Evolutionary conservation across 2,888 invertebrate genomes (phyloP), one percentile per base, ranked within the genome.

Genomic region (Heliothis peltigera): DNA sequence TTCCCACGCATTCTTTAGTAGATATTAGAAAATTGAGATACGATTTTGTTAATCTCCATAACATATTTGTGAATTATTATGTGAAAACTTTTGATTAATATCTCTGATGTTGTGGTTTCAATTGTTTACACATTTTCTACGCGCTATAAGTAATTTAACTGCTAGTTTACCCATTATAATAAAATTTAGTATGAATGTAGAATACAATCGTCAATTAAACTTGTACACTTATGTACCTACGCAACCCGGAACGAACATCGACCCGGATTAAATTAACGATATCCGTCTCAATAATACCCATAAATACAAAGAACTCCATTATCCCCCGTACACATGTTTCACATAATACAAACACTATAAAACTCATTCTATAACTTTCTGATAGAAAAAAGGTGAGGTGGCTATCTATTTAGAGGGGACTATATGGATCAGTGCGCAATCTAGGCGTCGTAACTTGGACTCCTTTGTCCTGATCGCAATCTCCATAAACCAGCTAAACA

Each of bases 401-500:
- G 70, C 72, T 83, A 82, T 84, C 83, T 85, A 83, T 84, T 85
- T 83, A 84, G 82, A 80, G 82, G 84, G 84, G 84, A 85, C 85
- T 87, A 84, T 87, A 84, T 86, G 89, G 90, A 90, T 91, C 91
- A 89, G 87, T 81, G 87, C 85, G 87, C 91, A 90, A 92, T 91
- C 89, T 89, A 91, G 89, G 85, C 88, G 85, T 85, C 89, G 91
- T 90, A 91, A 91, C 88, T 91, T 81, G 91, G 90, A 90, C 89
- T 92, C 89, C 92, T 92, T 92, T 93, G 92, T 93, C 91, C 93
- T 89, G 92, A 91, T 92, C 89, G 92, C 92, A 93, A 94, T 94
- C 94, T 94, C 92, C 93, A 93, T 94, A 94, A 93, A 93, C 91
- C 93, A 91, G 92, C 92, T 92, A 93, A 93, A 93, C 93, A 93